Percentiles rank a stretch among this genome's conserved stretches.
Evolutionary conservation across 2,797 vertebrate species (phyloP).

Genomic region (Hozukius guyotensis): DNA sequence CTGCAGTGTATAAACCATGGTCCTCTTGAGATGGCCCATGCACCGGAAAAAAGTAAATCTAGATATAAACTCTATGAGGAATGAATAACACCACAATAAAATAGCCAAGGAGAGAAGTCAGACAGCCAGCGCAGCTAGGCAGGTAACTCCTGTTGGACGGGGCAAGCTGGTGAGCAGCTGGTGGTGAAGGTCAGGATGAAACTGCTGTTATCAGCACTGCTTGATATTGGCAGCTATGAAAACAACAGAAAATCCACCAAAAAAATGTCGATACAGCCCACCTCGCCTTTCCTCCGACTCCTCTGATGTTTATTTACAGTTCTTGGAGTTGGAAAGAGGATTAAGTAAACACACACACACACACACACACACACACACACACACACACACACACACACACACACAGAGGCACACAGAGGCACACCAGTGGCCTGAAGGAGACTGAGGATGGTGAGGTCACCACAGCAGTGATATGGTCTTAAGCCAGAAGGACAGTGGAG

Average conservation of each 20-base stretch:
- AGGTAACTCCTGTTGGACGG: constrained; percentile 53
- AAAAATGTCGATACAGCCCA: constrained; percentile 25
- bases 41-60: constrained; percentile 58
- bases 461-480: constrained; percentile 43
- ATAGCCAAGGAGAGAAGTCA: constrained; percentile 42
- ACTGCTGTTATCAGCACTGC: constrained; percentile 73
- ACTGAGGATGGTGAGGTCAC: constrained; percentile 50
- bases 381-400: background rate
- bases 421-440: constrained; percentile 59
- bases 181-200: constrained; percentile 78
- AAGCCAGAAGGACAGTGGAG: constrained; percentile 60
- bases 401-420: background rate
- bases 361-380: constrained; percentile 16
- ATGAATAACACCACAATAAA: constrained; percentile 40
- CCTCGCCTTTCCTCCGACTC: constrained; percentile 37
- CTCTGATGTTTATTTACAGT: constrained; percentile 64
- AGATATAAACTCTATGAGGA: constrained; percentile 49
- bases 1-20: constrained; percentile 56
- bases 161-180: constrained; percentile 71
- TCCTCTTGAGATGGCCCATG: constrained; percentile 61
- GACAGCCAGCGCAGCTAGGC: constrained; percentile 1
- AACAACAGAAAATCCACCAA: constrained; percentile 55
- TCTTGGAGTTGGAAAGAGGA: constrained; percentile 66
- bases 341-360: constrained; percentile 55
- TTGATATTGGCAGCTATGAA: constrained; percentile 65